Evolutionary conservation across 1,140 invertebrate genomes (phyloP), one percentile per base, ranked within the genome.

Genomic region (Chelonus insularis): DNA sequence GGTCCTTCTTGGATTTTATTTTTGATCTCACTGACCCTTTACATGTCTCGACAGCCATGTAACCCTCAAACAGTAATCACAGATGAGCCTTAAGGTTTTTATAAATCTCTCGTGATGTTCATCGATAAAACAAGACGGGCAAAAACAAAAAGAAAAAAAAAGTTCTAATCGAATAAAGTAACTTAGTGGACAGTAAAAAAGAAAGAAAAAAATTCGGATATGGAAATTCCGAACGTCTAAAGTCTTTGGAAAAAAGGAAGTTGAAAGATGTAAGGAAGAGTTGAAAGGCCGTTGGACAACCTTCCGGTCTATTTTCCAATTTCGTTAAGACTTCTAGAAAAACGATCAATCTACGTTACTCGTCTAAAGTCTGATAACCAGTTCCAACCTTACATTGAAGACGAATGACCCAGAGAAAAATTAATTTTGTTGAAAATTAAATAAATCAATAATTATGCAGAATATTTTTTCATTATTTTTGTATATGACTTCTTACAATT

Each of bases 281-380:
- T n/a, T 39, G 36, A 39, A 39, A 39, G 11, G 12, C 3, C 36
- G 11, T 39, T 14, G 36, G 25, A 29, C 25, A 29, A 29, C 3
- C 25, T 29, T 29, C 25, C 25, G 25, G 25, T 29, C 25, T 29
- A 29, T 39, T 39, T 14, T 39, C 36, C 36, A 39, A 14, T 39
- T 39, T 39, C 36, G 12, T 39, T n/a, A n/a, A n/a, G 8, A 4
- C 11, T 39, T 39, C 36, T 14, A 4, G 7, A 45, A 2, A 45
- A 20, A 45, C 18, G 5, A 45, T 45, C 41, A 8, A 45, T 45
- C 41, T 45, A 45, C 41, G 41, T 45, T 45, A 45, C 41, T 18
- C 36, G 41, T 45, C 16, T 4, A 45, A 4, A 8, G 7, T 45
- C 41, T 45, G 41, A 21, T 45, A 21, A 45, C 12, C 41, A 45